Evolutionary conservation across 2,888 invertebrate species (phyloP).

Genomic region (Andrena haemorrhoa): DNA sequence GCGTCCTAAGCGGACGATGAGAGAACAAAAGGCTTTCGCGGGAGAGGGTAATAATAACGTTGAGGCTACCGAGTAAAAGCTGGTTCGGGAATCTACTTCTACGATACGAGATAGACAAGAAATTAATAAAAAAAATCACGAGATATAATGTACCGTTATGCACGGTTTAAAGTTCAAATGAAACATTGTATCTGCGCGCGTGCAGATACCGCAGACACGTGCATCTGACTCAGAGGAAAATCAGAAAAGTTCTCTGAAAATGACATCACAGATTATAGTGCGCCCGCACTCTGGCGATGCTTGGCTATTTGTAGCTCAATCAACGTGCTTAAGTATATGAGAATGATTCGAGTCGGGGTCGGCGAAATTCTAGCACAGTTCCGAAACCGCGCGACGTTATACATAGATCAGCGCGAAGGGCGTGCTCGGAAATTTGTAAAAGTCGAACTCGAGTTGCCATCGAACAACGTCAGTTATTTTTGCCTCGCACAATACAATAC

Average conservation of each 20-base stretch:
- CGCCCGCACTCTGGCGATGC: slow-evolving; percentile 9
- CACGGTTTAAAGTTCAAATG: neutral
- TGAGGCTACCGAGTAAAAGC: neutral
- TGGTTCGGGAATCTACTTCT: neutral
- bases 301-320: neutral
- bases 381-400: neutral
- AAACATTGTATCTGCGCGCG: neutral
- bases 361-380: neutral
- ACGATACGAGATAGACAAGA: neutral
- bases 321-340: neutral
- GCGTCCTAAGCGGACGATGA: slow-evolving; percentile 7
- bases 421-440: neutral
- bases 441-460: neutral
- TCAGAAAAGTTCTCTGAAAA: slow-evolving; percentile 20
- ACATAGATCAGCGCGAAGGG: neutral
- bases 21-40: slow-evolving; percentile 5
- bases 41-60: neutral
- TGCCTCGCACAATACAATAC: neutral
- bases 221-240: slow-evolving; percentile 21
- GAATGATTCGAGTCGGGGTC: neutral
- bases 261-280: slow-evolving; percentile 18
- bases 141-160: neutral
- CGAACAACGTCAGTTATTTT: slow-evolving; percentile 10
- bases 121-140: neutral
- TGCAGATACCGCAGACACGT: slow-evolving; percentile 20